Conservation (phyloP, 2,888 invertebrate genomes). For the Protodeltote pygarga region DNA sequence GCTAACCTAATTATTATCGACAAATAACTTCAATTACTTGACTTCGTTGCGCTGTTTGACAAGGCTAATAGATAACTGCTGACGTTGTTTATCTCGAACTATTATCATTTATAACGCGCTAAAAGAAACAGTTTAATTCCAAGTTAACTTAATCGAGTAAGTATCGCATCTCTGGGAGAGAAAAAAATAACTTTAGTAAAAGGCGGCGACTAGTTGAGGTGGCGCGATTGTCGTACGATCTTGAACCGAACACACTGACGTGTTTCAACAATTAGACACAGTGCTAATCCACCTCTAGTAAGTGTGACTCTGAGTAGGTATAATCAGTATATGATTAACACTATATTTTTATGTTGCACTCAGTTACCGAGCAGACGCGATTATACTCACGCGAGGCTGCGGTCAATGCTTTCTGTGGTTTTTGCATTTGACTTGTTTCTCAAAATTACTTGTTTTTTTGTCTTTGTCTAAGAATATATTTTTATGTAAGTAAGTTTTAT, state of each 20-base stretch:
- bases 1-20: conserved; percentile 26
- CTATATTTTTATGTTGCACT: conserved; percentile 16
- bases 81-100: conserved; percentile 7
- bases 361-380: conserved; percentile 11
- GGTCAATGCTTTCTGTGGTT: conserved; percentile 30
- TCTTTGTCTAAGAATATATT: too few relatives aligned
- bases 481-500: too few relatives aligned
- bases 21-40: conserved; percentile 19
- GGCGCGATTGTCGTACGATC: conserved; percentile 75
- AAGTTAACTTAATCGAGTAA: conserved; percentile 21
- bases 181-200: conserved; percentile 53
- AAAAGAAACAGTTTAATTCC: conserved; percentile 11
- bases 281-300: conserved; percentile 35
- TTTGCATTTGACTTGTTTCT: conserved; percentile 21
- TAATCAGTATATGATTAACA: conserved; percentile 18
- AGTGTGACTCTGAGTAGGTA: conserved; percentile 13
- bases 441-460: conserved; percentile 18
- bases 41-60: conserved; percentile 2
- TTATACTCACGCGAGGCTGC: conserved; percentile 32
- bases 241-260: conserved; percentile 45
- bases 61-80: conserved; percentile 23
- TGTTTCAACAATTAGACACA: conserved; percentile 58
- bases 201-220: conserved; percentile 59
- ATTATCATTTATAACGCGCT: conserved; percentile 4
- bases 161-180: conserved; percentile 26